Evolutionary conservation across 2,888 invertebrate species (phyloP), one percentile per base, ranked within the genome.

Genomic region (Pyrocoelia pectoralis): DNA sequence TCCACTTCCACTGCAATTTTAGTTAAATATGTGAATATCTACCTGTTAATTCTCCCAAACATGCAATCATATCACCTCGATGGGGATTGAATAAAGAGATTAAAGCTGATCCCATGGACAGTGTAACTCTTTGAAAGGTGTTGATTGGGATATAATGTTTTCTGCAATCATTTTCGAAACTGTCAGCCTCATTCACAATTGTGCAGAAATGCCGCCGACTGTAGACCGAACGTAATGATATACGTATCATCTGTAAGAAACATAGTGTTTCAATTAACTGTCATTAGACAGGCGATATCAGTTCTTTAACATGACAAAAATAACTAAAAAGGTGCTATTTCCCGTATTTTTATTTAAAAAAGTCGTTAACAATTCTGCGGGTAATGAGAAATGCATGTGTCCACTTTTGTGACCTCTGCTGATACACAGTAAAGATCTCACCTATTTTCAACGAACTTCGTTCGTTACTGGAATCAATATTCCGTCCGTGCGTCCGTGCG

Each of bases 41-140:
- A 46, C 90, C 97, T 8, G 97, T 95, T 0, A 95, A 93, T 83
- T 98, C 98, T 0, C 96, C 97, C 71, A 97, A 85, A 69, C 95
- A 93, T 15, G 97, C 96, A 70, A 98, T 94, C 94, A 97, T 95
- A 78, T 98, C 97, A 13, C 88, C 92, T 66, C 93, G 84, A 60
- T 84, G 84, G 5, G 98, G 98, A 83, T 97, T 88, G 8, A 91
- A 74, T 43, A 98, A 82, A 0, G 96, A 89, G 56, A 94, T 85
- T 18, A 89, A 83, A 14, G 96, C 94, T n/a, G 97, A 94, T 6
- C 98, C 98, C n/a, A 89, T 83, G 12, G 91, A 85, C 33, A 99
- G 84, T 10, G 95, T 73, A 0, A 86, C 77, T 79, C 87, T 92
- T 84, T 99, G 98, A 71, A 96, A 86, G 49, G 79, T 66, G 63